Conservation (phyloP, 2,888 invertebrate species). For the Megaustenia siamemsis region DNA sequence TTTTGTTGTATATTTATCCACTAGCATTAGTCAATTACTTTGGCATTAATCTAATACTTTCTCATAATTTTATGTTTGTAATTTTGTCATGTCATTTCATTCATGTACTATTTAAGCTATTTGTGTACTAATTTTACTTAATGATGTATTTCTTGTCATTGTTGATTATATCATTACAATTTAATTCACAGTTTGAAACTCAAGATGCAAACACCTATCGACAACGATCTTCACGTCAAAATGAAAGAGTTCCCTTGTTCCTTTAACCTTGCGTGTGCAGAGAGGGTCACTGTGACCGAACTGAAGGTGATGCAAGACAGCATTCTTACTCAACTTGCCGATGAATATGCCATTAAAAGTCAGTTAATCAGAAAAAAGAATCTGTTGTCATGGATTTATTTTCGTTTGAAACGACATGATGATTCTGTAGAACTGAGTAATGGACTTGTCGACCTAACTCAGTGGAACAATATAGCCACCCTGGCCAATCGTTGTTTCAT, state of each 20-base stretch:
- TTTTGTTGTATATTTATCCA: no score
- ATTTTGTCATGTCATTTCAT: no score
- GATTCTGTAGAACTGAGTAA: neutral
- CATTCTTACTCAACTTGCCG: neutral
- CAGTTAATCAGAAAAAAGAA: neutral
- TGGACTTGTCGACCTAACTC: neutral
- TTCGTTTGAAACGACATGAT: neutral
- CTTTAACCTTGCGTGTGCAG: neutral
- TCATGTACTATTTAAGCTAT: no score
- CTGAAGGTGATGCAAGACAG: neutral
- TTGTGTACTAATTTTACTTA: no score
- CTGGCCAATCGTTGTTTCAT: neutral
- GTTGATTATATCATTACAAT: no score
- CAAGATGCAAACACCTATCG: no score
- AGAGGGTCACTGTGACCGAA: neutral
- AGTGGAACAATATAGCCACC: neutral
- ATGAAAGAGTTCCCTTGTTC: conserved; percentile 12
- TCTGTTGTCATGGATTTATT: neutral
- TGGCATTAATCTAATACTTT: no score
- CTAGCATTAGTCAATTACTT: no score
- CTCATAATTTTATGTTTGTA: no score
- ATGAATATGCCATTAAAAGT: neutral
- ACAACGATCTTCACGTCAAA: neutral
- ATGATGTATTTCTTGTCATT: no score
- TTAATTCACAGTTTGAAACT: no score